These are phyloP conservation scores for Goniozus legneri DNA, from an alignment of 1,140 invertebrate species.

Conservation along the genomic window DNA sequence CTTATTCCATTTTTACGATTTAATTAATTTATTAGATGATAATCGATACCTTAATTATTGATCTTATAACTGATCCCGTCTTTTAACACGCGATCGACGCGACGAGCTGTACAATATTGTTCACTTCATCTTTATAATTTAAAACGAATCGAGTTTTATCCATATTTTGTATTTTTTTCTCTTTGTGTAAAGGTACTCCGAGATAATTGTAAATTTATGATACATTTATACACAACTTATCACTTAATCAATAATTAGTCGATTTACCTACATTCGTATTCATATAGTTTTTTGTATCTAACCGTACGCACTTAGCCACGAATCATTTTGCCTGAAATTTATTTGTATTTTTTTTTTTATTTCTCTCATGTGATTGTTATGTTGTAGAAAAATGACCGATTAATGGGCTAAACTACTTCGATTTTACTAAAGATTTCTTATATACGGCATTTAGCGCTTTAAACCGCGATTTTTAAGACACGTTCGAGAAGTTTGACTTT, in stretches of 20 bases:
- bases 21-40: constrained; percentile 38
- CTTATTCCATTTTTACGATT: constrained; percentile 36
- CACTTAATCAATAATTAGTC: constrained; percentile 42
- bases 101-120: constrained; percentile 19
- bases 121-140: constrained; percentile 32
- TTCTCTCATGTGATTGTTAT: too few species aligned
- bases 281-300: too few species aligned
- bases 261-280: constrained; percentile 22
- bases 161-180: constrained; percentile 21
- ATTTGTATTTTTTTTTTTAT: too few species aligned
- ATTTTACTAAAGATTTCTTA: too few species aligned
- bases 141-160: constrained; percentile 27
- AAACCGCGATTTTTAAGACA: constrained; percentile 25
- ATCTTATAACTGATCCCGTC: constrained; percentile 16
- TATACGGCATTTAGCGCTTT: too few species aligned
- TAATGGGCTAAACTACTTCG: too few species aligned
- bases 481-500: constrained; percentile 16
- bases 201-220: constrained; percentile 42
- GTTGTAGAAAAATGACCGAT: too few species aligned
- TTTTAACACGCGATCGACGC: not conserved
- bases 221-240: constrained; percentile 50
- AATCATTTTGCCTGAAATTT: too few species aligned
- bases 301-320: too few species aligned
- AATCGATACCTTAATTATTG: constrained; percentile 38
- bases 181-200: constrained; percentile 33